These are phyloP conservation scores for Timema podura DNA, from an alignment of 2,888 invertebrate species.

Conservation along the genomic window DNA sequence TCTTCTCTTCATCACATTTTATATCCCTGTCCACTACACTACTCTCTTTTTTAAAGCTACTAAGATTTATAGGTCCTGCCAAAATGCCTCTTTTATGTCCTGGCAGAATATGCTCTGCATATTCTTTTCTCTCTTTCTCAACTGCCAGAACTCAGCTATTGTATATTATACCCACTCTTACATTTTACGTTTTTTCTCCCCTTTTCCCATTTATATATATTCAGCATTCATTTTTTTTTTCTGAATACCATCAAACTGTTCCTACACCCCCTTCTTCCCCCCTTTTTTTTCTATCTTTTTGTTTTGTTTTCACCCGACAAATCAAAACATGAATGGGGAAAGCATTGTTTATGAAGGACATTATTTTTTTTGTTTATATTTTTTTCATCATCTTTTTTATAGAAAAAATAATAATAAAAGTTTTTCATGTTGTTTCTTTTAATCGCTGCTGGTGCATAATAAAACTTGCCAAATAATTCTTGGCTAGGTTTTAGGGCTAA, in stretches of 20 bases:
- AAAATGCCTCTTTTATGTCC: slow-evolving; percentile 46
- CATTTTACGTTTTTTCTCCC: neutral
- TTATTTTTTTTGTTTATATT: slow-evolving; percentile 21
- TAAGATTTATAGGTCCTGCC: slow-evolving; percentile 48
- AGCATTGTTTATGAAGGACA: slow-evolving; percentile 28
- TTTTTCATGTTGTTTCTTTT: no score
- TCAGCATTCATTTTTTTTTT: slow-evolving; percentile 5
- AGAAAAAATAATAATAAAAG: neutral
- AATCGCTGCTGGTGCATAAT: no score
- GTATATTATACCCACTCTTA: slow-evolving; percentile 4
- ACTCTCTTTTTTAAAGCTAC: slow-evolving; percentile 35
- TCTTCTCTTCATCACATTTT: slow-evolving; percentile 27
- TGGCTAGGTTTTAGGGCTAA: no score
- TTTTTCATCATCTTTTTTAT: slow-evolving; percentile 21
- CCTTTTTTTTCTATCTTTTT: slow-evolving; percentile 21
- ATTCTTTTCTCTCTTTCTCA: slow-evolving; percentile 14
- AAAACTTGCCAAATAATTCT: no score
- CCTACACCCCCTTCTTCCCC: neutral
- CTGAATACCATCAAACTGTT: slow-evolving; percentile 19
- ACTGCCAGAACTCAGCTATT: neutral
- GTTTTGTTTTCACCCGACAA: slow-evolving; percentile 23
- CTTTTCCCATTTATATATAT: neutral
- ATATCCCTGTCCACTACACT: slow-evolving; percentile 36
- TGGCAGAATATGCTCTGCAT: slow-evolving; percentile 42
- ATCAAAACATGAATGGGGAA: slow-evolving; percentile 29